phyloP scores from a whole-genome alignment of 2,113 vertebrate species.

The Callochromis pleurospilus region DNA sequence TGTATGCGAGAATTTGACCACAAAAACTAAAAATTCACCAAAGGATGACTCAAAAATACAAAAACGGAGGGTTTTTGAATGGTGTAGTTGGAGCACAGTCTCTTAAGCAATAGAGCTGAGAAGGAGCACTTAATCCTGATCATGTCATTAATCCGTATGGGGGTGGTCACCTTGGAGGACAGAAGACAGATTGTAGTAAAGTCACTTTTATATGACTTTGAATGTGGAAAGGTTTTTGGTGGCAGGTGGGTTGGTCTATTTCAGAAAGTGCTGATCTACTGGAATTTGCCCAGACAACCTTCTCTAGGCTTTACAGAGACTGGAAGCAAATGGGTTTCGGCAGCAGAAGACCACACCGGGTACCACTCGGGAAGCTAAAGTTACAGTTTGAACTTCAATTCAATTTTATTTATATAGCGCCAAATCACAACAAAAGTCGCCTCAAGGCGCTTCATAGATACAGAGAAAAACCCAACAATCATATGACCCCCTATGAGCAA shows the following conservation, averaged over 20 bases:
- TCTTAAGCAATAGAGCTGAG: not conserved
- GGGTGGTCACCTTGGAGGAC: not conserved
- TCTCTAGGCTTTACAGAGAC: not conserved
- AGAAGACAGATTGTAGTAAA: not conserved
- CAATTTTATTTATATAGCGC: too few species aligned
- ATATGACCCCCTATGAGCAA: too few species aligned
- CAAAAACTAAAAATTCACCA: not conserved
- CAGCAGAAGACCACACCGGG: not conserved
- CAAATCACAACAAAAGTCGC: too few species aligned
- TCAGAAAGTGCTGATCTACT: not conserved
- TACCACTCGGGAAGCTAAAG: accelerated
- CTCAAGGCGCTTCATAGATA: too few species aligned
- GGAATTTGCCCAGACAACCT: not conserved
- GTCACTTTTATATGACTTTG: not conserved
- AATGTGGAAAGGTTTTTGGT: too few species aligned
- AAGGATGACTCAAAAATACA: not conserved
- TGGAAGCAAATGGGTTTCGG: not conserved
- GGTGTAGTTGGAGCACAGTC: not conserved
- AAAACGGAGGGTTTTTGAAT: accelerated
- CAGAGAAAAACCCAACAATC: too few species aligned
- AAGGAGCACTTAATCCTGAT: not conserved
- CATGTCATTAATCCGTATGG: not conserved
- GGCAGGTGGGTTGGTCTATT: not conserved
- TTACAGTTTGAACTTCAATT: not conserved
- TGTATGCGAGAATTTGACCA: not conserved